These are phyloP conservation scores for Xiphophorus hellerii DNA, from an alignment of 2,113 vertebrate species.

Conservation along the genomic window DNA sequence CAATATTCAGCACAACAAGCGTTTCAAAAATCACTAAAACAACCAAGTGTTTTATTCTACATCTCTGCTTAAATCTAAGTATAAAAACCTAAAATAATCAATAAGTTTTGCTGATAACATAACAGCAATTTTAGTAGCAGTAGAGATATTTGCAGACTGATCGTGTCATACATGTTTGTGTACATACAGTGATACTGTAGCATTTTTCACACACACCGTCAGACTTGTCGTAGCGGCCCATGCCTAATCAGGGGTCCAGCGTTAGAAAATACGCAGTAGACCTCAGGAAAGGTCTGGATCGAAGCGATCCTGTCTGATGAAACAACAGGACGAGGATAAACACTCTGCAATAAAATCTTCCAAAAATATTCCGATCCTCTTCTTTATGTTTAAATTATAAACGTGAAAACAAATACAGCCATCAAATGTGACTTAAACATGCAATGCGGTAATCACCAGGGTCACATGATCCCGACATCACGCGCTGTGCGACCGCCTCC, in stretches of 20 bases:
- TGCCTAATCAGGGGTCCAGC: background rate
- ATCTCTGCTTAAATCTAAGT: background rate
- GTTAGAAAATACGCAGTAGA: background rate
- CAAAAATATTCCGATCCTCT: slow-evolving; percentile 54
- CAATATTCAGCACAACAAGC: background rate
- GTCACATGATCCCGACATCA: slow-evolving; percentile 17
- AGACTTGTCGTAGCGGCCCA: background rate
- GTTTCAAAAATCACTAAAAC: background rate
- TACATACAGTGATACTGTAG: background rate
- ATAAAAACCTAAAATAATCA: background rate
- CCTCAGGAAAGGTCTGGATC: background rate
- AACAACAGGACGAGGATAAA: background rate
- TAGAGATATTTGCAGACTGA: background rate
- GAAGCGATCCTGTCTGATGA: background rate
- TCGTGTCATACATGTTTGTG: background rate
- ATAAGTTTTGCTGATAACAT: background rate
- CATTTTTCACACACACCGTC: background rate
- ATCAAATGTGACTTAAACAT: slow-evolving; percentile 39
- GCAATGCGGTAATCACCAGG: slow-evolving; percentile 22
- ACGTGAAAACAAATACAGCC: slow-evolving; percentile 38
- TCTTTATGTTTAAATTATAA: slow-evolving; percentile 25
- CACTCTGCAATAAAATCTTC: slow-evolving; percentile 35
- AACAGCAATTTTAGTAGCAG: background rate
- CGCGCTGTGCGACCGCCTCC: background rate
- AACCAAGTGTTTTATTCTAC: background rate